These are phyloP conservation scores for Bambusicola thoracicus DNA, from an alignment of 2,113 vertebrate genomes.

Conservation along the genomic window DNA sequence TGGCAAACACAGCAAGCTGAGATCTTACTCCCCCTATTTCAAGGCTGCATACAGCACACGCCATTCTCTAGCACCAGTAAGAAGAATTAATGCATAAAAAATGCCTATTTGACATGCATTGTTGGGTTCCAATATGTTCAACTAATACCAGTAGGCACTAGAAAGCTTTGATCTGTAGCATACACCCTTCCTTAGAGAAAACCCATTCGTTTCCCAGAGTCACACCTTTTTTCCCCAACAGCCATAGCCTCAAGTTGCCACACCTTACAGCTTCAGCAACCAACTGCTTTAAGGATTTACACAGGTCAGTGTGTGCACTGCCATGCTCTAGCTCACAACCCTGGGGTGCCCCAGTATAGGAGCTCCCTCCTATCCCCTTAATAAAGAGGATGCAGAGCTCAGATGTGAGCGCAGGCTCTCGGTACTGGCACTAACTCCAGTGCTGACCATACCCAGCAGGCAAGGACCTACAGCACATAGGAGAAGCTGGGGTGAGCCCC, in stretches of 20 bases:
- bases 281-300: neutral
- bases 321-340: neutral
- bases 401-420: neutral
- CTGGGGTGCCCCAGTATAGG: neutral
- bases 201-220: neutral
- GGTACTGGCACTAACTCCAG: neutral
- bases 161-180: neutral
- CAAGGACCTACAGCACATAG: neutral
- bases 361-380: neutral
- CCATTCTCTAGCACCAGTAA: neutral
- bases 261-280: neutral
- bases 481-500: neutral
- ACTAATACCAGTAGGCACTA: neutral
- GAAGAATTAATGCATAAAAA: neutral
- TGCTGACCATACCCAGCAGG: accelerated
- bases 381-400: neutral
- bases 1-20: neutral
- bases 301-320: accelerated
- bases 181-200: neutral
- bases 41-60: neutral
- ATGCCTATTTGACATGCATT: neutral
- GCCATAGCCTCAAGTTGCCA: neutral
- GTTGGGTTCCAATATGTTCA: neutral
- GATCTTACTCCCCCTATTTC: neutral
- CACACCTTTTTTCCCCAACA: neutral